phyloP scores from a whole-genome alignment of 1,140 invertebrate species.

The Elymnias hypermnestra region DNA sequence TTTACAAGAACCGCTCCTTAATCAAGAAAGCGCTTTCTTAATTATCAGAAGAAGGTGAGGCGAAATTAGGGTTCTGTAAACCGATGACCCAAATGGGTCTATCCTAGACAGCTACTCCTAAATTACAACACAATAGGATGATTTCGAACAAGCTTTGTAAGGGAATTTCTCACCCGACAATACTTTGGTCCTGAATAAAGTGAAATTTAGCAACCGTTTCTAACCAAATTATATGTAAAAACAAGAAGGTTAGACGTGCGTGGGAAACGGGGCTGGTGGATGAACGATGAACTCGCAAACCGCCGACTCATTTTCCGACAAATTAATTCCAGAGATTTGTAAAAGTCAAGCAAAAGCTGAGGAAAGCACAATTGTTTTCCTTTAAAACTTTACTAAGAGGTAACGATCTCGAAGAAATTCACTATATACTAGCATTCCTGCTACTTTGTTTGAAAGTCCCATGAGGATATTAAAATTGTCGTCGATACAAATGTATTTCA shows the following conservation, averaged over 20 bases:
- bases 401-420: neutral
- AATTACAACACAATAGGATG: too few relatives aligned
- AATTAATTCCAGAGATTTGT: slow-evolving; percentile 2
- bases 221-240: too few relatives aligned
- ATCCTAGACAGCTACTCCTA: too few relatives aligned
- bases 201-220: too few relatives aligned
- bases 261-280: neutral
- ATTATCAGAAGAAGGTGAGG: too few relatives aligned
- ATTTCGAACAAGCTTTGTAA: too few relatives aligned
- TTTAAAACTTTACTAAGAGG: neutral
- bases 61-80: too few relatives aligned
- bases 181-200: too few relatives aligned
- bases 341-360: neutral
- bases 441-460: slow-evolving; percentile 2
- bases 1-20: too few relatives aligned
- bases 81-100: too few relatives aligned
- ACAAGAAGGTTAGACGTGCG: neutral
- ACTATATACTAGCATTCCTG: neutral
- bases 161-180: too few relatives aligned
- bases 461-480: slow-evolving; percentile 6
- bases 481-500: slow-evolving; percentile 1
- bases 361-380: neutral
- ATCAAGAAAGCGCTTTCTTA: too few relatives aligned
- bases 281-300: neutral
- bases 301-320: neutral